These are phyloP conservation scores for Tragelaphus scriptus DNA, from an alignment of 2,113 vertebrate species.

Conservation along the genomic window DNA sequence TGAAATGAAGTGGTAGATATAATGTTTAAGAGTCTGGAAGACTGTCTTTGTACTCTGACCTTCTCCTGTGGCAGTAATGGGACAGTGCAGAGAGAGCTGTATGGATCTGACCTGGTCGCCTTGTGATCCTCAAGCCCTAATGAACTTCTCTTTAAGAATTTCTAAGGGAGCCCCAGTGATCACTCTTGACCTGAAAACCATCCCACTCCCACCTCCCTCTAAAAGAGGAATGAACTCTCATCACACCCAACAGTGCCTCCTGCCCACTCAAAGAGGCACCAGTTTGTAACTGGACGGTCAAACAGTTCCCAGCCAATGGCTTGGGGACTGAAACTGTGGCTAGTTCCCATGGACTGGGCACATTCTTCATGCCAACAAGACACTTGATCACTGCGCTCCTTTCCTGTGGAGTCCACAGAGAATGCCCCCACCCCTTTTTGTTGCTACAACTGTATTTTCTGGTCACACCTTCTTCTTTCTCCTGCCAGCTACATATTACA, in stretches of 20 bases:
- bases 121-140: background rate
- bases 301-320: background rate
- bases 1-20: background rate
- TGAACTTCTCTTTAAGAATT: background rate
- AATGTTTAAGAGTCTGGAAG: background rate
- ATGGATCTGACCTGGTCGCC: background rate
- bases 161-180: background rate
- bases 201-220: background rate
- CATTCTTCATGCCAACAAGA: background rate
- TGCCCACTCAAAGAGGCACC: background rate
- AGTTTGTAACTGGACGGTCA: background rate
- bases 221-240: background rate
- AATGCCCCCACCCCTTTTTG: background rate
- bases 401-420: background rate
- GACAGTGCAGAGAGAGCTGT: background rate
- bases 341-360: background rate
- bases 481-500: background rate
- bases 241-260: background rate
- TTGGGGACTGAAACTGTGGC: background rate
- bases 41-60: background rate
- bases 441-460: background rate
- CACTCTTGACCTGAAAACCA: background rate
- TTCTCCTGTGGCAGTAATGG: fast-evolving
- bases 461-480: background rate
- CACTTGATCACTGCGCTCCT: background rate